Percentiles rank a stretch among this genome's conserved stretches.
These are phyloP conservation scores for Xyrauchen texanus DNA, from an alignment of 2,113 vertebrate genomes.

Conservation along the genomic window DNA sequence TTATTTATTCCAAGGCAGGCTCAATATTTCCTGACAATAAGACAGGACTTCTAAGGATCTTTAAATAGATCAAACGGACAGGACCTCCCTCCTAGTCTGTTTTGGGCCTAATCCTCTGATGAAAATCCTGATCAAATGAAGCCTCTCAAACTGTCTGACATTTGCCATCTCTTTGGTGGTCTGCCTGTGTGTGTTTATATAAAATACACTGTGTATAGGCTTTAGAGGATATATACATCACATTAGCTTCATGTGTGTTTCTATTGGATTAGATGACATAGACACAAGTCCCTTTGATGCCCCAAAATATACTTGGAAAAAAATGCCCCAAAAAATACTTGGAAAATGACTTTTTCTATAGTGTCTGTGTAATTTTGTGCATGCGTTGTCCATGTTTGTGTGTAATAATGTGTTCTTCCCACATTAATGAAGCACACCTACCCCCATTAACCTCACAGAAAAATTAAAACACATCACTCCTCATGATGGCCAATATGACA, in stretches of 20 bases:
- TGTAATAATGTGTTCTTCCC: constrained; percentile 45
- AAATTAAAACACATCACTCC: no score
- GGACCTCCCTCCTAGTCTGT: constrained; percentile 48
- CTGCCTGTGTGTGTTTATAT: constrained; percentile 55
- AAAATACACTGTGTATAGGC: constrained; percentile 48
- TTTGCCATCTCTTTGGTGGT: constrained; percentile 64
- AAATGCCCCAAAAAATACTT: no score
- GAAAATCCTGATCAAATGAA: constrained; percentile 63
- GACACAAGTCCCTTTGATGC: constrained; percentile 64
- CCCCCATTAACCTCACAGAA: constrained; percentile 65
- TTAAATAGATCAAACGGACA: constrained; percentile 63
- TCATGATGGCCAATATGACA: constrained; percentile 23
- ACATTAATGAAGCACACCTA: constrained; percentile 68
- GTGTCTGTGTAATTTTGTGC: background rate
- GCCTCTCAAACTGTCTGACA: constrained; percentile 59
- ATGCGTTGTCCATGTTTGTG: background rate
- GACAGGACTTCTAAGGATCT: constrained; percentile 33
- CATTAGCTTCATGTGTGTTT: constrained; percentile 45
- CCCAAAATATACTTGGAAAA: constrained; percentile 47
- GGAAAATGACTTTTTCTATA: constrained; percentile 7
- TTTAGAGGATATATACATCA: constrained; percentile 44
- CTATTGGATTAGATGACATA: constrained; percentile 56
- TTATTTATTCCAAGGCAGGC: background rate
- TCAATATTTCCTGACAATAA: no score
- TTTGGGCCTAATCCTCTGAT: constrained; percentile 54